Evolutionary conservation across 2,113 vertebrate genomes (phyloP), one percentile per base, ranked within the genome.

Genomic region (Antennarius striatus): DNA sequence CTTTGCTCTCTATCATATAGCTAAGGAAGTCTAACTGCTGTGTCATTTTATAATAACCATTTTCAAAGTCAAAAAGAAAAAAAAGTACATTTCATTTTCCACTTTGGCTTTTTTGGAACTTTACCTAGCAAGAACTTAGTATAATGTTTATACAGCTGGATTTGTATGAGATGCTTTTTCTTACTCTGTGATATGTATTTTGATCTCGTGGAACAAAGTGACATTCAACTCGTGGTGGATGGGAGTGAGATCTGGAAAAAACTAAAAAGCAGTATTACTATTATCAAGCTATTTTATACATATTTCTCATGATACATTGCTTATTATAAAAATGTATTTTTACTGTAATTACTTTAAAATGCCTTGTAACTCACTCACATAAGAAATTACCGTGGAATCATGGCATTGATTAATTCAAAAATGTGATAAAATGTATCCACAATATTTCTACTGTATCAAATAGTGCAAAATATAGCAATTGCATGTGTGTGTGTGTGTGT

Each of bases 81-180:
- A 77, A 82, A 70, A 81, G 22, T 77, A 77, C 88, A 86, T 91
- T 88, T 89, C 85, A 92, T 92, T 90, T 90, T 82, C 63, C 85
- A 89, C 81, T 79, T 75, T 75, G 82, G 88, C 89, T 89, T 90
- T 87, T 89, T 88, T 84, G 86, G 85, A 83, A 86, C 86, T 87
- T 90, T 89, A 83, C 74, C 81, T 88, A 80, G 86, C 77, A 85
- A 77, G 88, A 89, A 85, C 86, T 90, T 85, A 90, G 81, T 85
- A 91, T 90, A 88, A 89, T 85, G 86, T 92, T 89, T 92, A 79
- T 92, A 91, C 90, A 86, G 90, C 83, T 88, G 90, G 90, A 89
- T 92, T 92, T 92, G 89, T 92, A 92, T 78, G 81, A 84, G 73
- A 88, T 81, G 87, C 79, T 83, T 88, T 90, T 91, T 90, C 82